Evolutionary conservation across 2,888 invertebrate genomes (phyloP).

Genomic region (Temnothorax ravouxi): DNA sequence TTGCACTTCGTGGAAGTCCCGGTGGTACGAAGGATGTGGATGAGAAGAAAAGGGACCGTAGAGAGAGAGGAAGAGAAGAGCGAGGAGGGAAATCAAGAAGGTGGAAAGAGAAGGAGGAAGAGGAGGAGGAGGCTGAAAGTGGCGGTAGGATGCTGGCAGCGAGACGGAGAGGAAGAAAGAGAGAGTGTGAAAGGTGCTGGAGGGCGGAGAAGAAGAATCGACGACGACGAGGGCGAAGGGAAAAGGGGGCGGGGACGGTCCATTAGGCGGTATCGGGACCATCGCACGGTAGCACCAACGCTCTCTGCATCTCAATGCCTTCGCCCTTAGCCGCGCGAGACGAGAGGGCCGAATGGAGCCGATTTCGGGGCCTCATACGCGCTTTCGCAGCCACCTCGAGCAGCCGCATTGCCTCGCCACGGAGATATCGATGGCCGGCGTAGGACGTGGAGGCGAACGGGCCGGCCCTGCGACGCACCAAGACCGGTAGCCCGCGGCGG

Average conservation of each 20-base stretch:
- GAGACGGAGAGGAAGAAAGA: conserved; percentile 48
- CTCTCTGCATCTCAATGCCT: conserved; percentile 86
- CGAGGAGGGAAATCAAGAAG: conserved; percentile 56
- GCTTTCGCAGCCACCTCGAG: conserved; percentile 49
- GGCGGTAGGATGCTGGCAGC: conserved; percentile 58
- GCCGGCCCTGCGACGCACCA: conserved; percentile 80
- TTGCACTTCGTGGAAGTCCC: conserved; percentile 55
- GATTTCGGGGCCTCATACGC: conserved; percentile 67
- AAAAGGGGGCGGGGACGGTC: conserved; percentile 85
- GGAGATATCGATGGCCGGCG: conserved; percentile 53
- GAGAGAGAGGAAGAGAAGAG: conserved; percentile 51
- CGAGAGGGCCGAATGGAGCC: conserved; percentile 60
- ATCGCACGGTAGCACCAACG: conserved; percentile 86
- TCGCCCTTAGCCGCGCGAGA: conserved; percentile 68
- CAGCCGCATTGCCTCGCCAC: conserved; percentile 32
- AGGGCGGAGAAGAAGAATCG: conserved; percentile 75
- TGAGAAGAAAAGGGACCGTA: conserved; percentile 41
- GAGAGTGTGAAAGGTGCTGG: conserved; percentile 74
- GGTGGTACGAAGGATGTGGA: conserved; percentile 43
- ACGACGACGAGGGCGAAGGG: conserved; percentile 76
- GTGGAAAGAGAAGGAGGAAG: conserved; percentile 24
- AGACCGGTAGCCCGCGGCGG: conserved; percentile 85
- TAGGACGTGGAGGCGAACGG: conserved; percentile 36
- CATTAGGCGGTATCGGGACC: conserved; percentile 86
- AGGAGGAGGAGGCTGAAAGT: conserved; percentile 68